phyloP scores from a whole-genome alignment of 2,797 vertebrate genomes.

The Macropus fuliginosus region DNA sequence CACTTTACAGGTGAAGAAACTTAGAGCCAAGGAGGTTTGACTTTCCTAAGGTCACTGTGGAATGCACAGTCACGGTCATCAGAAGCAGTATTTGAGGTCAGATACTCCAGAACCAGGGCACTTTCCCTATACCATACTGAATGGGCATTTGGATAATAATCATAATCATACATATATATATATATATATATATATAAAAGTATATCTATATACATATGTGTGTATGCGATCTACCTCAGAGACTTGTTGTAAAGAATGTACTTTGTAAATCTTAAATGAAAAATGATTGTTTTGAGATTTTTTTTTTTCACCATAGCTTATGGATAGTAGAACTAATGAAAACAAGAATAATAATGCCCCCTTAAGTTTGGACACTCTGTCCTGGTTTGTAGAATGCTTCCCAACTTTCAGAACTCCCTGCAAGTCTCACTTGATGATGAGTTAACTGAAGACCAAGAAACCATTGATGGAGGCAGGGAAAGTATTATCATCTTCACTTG shows the following conservation, averaged over 20 bases:
- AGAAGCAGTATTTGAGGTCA: not conserved
- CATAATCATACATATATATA: too few species aligned
- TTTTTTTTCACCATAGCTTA: not conserved
- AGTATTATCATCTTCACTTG: not conserved
- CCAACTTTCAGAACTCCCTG: not conserved
- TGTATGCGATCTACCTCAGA: not conserved
- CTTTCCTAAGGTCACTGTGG: too few species aligned
- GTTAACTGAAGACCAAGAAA: too few species aligned
- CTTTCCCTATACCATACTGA: not conserved
- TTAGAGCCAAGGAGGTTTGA: too few species aligned
- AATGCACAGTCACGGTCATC: too few species aligned
- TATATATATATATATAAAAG: too few species aligned
- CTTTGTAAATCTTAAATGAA: not conserved
- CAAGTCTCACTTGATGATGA: not conserved
- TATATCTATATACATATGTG: too few species aligned
- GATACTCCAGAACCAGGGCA: not conserved
- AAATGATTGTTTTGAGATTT: not conserved
- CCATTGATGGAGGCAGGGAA: too few species aligned
- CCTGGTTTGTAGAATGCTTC: not conserved
- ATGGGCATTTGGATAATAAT: not conserved
- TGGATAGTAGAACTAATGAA: not conserved
- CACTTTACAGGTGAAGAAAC: not conserved
- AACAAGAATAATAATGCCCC: not conserved
- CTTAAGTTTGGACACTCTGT: not conserved
- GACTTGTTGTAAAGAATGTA: not conserved